Evolutionary conservation across 2,888 invertebrate species (phyloP), one percentile per base, ranked within the genome.

Genomic region (Drosophila bunnanda): DNA sequence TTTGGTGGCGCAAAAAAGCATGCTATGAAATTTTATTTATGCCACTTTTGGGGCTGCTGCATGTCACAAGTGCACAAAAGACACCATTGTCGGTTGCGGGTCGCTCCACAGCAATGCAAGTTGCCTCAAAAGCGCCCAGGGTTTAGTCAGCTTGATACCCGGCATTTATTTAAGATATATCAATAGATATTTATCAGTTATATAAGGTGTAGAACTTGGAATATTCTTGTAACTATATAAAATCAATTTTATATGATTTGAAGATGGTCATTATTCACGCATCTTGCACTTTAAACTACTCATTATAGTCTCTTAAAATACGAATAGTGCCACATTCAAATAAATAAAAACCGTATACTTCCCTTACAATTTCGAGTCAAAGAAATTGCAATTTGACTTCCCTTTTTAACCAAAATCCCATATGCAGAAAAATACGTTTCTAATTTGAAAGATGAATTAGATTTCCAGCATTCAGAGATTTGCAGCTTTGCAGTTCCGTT

Each of bases 361-460:
- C 12, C 44, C 4, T 13, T 17, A 0, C 0, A 30, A 4, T 30
- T 41, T 13, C 15, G 0, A 44, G 2, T 7, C 7, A n/a, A 20
- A 20, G 13, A 15, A 4, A n/a, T 7, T 7, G 50, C 38, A 59
- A 39, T 20, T 55, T 36, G 39, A 55, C 39, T 52, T 52, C 25
- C 44, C 53, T 15, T 53, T 66, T 53, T 34, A 34, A 25, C 28
- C 38, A n/a, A 39, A 65, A 41, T 55, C 59, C 30, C 59, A 69
- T 62, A 57, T 54, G 62, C 53, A 66, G 61, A 76, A 78, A 71
- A 56, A 39, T 78, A 28, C 74, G 67, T 56, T 79, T 83, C 86
- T 86, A 84, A 84, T 84, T 81, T 79, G 84, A 83, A 86, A 76
- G 79, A 84, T 86, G 81, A 83, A 81, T 83, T 84, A 86, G 84